Evolutionary conservation across 92 coral and sea anemone species (phyloP), one percentile per base, ranked within the genome.

Genomic region (Actinostola sp.): DNA sequence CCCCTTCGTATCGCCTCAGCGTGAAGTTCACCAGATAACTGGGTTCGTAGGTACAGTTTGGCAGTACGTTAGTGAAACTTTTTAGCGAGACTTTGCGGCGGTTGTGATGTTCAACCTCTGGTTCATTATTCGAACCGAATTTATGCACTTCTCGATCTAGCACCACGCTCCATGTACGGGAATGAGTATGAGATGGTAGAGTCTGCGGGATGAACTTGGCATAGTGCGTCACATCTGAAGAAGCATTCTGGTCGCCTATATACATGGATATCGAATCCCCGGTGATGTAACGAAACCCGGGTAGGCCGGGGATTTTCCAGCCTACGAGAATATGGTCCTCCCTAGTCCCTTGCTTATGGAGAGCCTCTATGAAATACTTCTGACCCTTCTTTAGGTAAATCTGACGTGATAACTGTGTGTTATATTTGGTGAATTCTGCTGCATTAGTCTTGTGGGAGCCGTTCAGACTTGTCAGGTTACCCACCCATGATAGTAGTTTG

Each of bases 21-120:
- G 73, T 70, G 48, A 95, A 95, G 71, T 95, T 87, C 51, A 92
- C 97, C 30, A 83, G 29, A 69, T 95, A 95, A 66, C 99, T 95
- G 1, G 99, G 99, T 13, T 57, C 48, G 55, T 95, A 95, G 1
- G 68, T 61, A 72, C 99, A 95, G 16, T 71, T 60, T 1, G 73
- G 90, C 59, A 88, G 81, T 29, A 92, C 23, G 38, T 66, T 62
- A 0, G 26, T 66, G 21, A 87, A 72, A 55, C 67, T 80, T n/a
- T 63, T 56, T 66, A 63, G 72, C 46, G 77, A 61, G 10, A 80
- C 67, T 25, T 83, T 52, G 27, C 65, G 72, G 27, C 65, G 72
- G 10, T 49, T 74, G 16, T 16, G 70, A 50, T 80, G 88, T 9
- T 52, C 53, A 44, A 38, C 44, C 66, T 83, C 87, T 16, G 80